Evolutionary conservation across 2,797 vertebrate species (phyloP), one percentile per base, ranked within the genome.

Genomic region (Otolemur crassicaudatus): DNA sequence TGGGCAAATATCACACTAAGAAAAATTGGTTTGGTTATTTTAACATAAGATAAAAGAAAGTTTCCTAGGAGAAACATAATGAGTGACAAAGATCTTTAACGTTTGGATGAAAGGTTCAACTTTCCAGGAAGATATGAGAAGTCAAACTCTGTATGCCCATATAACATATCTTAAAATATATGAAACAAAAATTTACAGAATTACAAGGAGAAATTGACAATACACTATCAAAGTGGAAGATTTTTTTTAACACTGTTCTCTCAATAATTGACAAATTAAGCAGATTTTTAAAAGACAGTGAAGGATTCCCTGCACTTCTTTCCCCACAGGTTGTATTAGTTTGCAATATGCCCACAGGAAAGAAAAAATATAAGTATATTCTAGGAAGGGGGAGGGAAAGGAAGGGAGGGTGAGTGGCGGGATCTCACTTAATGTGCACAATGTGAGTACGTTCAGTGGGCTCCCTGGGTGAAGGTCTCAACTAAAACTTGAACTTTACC

Each of bases 111-210:
- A 92, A 95, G 49, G 13, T 79, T 81, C 6, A 56, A 46, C 61
- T 87, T 90, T 63, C 56, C 34, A 92, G 29, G 86, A 96, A 92
- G 65, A 75, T 34, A 88, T 17, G 87, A 91, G 89, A 94, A 84
- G 53, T 90, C 29, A 91, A 88, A 76, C 3, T 53, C 56, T 77
- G 7, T n/a, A 81, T 37, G 29, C 11, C 49, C 43, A 56, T 37
- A 72, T 31, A 88, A 65, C 8, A 79, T 40, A 70, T 5, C 16
- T 85, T 83, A 92, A 93, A 94, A 94, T 34, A 90, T 23, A 76
- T 31, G 43, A 93, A 72, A 58, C 14, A 86, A 87, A 94, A 88
- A 90, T 29, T 34, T 27, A 65, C 12, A 60, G 73, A 77, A 85
- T 73, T 84, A 19, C 19, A 90, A 29, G 31, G 14, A 90, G 19